Evolutionary conservation across 1,140 invertebrate species (phyloP), one percentile per base, ranked within the genome.

Genomic region (Mycetomoellerius zeteki): DNA sequence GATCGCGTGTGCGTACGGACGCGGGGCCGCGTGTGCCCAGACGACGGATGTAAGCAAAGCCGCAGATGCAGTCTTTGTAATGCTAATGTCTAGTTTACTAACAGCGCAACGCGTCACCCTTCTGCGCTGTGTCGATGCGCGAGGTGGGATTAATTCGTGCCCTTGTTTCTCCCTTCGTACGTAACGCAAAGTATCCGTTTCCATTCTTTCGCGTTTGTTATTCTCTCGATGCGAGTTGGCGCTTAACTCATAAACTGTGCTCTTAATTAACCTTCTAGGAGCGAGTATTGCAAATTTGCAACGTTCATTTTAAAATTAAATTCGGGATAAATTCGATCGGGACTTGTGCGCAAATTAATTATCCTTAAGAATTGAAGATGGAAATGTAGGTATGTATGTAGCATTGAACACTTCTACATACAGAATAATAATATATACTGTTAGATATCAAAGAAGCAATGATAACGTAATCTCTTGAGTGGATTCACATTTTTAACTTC

Each of bases 11-110:
- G 73, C 75, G 37, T 58, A 5, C 78, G 33, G 30, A n/a, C 16
- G 30, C 52, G 19, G 67, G 80, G 64, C 50, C 33, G 81, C 82
- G 73, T 60, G 75, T 12, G 76, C 19, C 69, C 60, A 24, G 47
- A 19, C 72, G 72, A 65, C 60, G 86, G 80, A 89, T 65, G 80
- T 87, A 82, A 88, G 67, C 82, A 80, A 89, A 91, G 82, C 86
- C 89, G 92, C 92, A 92, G 92, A 93, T 92, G 92, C 81, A 78
- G 75, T 88, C 89, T 92, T 92, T 93, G 91, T 92, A 62, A 93
- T 92, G 91, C 88, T 91, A 93, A 93, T 92, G 85, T 64, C 87
- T 27, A 88, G 89, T 92, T 90, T 88, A 85, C 89, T 84, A 85
- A 92, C 64, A 87, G 60, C 54, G 77, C 71, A 64, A 75, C 60